These are phyloP conservation scores for Cinclus cinclus DNA, from an alignment of 2,113 vertebrate genomes.

Conservation along the genomic window DNA sequence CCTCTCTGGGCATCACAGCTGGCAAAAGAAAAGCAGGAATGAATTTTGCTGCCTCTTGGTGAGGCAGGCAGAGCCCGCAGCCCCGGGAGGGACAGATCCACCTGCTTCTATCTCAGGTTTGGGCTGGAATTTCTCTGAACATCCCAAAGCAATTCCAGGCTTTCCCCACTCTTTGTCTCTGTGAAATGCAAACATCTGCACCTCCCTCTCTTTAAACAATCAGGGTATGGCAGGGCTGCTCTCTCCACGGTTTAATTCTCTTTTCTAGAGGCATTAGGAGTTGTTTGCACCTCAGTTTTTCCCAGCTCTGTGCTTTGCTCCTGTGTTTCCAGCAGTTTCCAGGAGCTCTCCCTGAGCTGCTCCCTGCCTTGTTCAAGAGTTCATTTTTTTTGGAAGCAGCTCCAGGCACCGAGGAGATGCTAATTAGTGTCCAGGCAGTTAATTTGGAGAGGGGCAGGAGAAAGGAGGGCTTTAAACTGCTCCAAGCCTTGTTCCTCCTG, in stretches of 20 bases:
- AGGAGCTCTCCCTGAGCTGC: background rate
- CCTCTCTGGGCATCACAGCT: background rate
- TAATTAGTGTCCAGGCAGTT: background rate
- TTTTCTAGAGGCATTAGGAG: background rate
- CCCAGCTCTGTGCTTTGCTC: background rate
- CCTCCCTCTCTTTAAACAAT: background rate
- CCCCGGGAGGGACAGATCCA: background rate
- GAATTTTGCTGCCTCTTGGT: too few species aligned
- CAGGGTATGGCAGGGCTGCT: background rate
- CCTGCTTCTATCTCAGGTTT: background rate
- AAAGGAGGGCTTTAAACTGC: background rate
- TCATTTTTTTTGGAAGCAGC: conserved; percentile 3
- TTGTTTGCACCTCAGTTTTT: background rate
- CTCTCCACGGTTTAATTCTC: background rate
- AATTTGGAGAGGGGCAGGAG: background rate
- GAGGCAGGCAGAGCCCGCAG: background rate
- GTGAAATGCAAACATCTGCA: background rate
- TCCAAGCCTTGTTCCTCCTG: background rate
- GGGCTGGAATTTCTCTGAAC: background rate
- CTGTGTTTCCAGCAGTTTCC: background rate
- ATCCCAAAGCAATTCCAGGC: background rate
- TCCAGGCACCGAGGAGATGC: background rate
- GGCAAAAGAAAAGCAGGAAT: background rate
- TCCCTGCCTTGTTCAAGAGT: background rate
- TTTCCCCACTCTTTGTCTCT: background rate